Percentiles rank a stretch among this genome's conserved stretches.
phyloP scores from a whole-genome alignment of 1,140 invertebrate species.

The Coenobita brevimanus region DNA sequence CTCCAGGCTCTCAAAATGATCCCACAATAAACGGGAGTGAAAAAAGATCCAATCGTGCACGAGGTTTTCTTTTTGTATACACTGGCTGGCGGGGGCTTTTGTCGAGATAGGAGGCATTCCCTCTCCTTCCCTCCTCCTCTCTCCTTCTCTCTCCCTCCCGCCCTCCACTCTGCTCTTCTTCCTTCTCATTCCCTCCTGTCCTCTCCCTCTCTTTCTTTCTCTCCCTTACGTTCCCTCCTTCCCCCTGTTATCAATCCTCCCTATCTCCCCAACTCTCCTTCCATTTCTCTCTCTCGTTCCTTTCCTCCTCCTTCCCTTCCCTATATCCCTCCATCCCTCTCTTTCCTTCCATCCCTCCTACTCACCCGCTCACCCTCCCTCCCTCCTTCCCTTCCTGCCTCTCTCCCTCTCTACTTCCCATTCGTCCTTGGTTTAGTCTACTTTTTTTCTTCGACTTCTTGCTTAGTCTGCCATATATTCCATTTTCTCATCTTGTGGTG shows the following conservation, averaged over 20 bases:
- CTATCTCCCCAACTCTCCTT: neutral
- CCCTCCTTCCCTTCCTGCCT: neutral
- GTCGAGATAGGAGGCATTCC: neutral
- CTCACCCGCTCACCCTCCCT: neutral
- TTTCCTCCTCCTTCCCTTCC: constrained; percentile 27
- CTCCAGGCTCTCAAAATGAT: too few species aligned
- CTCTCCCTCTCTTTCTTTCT: constrained; percentile 6
- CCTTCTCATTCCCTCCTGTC: constrained; percentile 25
- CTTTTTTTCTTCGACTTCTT: too few species aligned
- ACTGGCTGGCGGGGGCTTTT: neutral
- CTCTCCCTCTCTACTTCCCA: too few species aligned
- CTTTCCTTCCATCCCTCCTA: constrained; percentile 11
- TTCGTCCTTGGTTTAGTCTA: too few species aligned
- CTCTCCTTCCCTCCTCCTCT: neutral
- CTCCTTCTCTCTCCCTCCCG: neutral
- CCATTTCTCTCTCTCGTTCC: constrained; percentile 5
- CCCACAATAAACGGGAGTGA: too few species aligned
- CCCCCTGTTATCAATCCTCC: neutral
- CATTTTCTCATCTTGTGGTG: too few species aligned
- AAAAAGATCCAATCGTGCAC: neutral
- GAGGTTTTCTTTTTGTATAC: too few species aligned
- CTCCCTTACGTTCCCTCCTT: neutral
- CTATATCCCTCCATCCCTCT: neutral
- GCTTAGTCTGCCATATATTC: too few species aligned
- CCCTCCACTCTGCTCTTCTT: constrained; percentile 19